These are phyloP conservation scores for Xenotilapia caudafasciata DNA, from an alignment of 2,113 vertebrate species.

Conservation along the genomic window DNA sequence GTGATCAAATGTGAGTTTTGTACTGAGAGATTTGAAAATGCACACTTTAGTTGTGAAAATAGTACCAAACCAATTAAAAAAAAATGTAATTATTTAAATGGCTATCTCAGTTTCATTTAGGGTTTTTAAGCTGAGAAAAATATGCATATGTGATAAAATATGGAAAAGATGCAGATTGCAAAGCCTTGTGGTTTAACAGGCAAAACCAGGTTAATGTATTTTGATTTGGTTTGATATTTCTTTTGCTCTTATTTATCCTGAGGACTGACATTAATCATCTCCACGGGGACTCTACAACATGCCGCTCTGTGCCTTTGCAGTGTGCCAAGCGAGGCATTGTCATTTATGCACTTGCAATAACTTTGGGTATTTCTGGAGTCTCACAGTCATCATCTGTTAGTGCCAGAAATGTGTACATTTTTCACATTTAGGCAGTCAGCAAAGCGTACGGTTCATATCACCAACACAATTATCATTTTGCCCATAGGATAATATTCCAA, in stretches of 20 bases:
- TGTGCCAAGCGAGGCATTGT: neutral
- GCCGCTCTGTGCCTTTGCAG: neutral
- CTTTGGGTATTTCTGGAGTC: neutral
- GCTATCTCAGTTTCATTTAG: neutral
- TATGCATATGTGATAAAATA: neutral
- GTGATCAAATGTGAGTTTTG: no score
- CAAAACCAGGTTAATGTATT: neutral
- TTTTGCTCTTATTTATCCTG: neutral
- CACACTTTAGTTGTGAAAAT: no score
- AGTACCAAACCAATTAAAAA: no score
- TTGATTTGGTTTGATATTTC: neutral
- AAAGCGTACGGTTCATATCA: neutral
- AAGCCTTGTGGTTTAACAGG: neutral
- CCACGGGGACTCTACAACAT: neutral
- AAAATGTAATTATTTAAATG: neutral
- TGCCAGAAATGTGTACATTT: neutral
- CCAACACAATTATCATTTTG: neutral
- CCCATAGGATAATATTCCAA: neutral
- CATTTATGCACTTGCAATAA: neutral
- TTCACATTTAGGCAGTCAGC: neutral
- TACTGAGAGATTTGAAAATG: no score
- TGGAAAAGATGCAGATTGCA: neutral
- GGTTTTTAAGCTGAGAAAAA: neutral
- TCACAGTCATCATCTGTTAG: neutral
- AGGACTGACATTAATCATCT: neutral